Percentiles rank a stretch among this genome's conserved stretches.
phyloP scores from a whole-genome alignment of 2,888 invertebrate species.

The Scaptomyza cyrtandrae region DNA sequence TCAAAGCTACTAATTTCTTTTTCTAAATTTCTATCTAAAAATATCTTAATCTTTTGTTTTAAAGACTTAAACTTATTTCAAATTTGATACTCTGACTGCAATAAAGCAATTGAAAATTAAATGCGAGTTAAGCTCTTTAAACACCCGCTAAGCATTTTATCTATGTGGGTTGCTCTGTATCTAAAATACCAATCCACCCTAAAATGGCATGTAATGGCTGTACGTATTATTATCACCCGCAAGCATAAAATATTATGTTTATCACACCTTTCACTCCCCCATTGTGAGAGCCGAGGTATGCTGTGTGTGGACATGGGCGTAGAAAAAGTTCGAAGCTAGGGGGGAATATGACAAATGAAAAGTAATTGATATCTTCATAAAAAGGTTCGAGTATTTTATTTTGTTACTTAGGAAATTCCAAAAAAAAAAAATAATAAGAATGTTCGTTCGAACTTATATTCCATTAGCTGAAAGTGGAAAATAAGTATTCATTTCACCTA shows the following conservation, averaged over 20 bases:
- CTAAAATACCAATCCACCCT: conserved; percentile 36
- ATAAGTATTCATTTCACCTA: too few relatives aligned
- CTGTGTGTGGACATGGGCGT: conserved; percentile 13
- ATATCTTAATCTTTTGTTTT: neutral
- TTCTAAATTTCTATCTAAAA: too few relatives aligned
- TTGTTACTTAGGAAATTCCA: too few relatives aligned
- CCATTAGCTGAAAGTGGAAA: too few relatives aligned
- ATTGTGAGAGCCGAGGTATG: conserved; percentile 28
- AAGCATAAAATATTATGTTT: conserved; percentile 50
- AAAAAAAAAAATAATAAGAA: too few relatives aligned
- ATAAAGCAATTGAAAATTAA: conserved; percentile 29
- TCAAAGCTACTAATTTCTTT: too few relatives aligned
- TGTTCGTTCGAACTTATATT: too few relatives aligned
- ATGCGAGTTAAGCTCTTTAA: conserved; percentile 31
- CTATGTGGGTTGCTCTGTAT: conserved; percentile 14
- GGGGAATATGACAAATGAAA: neutral
- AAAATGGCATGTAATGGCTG: conserved; percentile 48
- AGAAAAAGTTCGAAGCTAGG: neutral
- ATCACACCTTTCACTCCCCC: conserved; percentile 68
- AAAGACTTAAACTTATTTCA: neutral
- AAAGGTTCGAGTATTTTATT: too few relatives aligned
- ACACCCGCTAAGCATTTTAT: conserved; percentile 21
- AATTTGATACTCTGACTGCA: conserved; percentile 8
- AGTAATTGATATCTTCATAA: too few relatives aligned
- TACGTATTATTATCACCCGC: conserved; percentile 51